A percentile compares a stretch with the other conserved stretches of the same genome.
Evolutionary conservation across 2,113 vertebrate genomes (phyloP).

Genomic region (Tretioscincus oriximinensis): DNA sequence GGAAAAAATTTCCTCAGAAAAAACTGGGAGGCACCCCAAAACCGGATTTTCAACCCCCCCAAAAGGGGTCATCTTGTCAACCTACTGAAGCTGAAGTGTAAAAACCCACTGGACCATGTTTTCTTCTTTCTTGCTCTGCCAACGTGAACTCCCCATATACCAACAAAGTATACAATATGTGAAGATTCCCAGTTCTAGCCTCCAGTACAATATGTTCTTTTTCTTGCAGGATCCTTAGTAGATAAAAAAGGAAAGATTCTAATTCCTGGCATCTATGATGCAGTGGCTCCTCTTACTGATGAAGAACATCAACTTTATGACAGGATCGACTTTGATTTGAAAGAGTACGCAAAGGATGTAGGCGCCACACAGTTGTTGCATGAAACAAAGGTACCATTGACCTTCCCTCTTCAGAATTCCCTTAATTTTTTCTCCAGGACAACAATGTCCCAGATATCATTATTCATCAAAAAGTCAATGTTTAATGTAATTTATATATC

Average conservation of each 20-base stretch:
- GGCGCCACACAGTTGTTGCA: constrained; percentile 81
- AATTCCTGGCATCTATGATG: constrained; percentile 82
- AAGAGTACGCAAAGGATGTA: constrained; percentile 86
- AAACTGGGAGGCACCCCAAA: too few relatives aligned
- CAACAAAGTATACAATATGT: not conserved
- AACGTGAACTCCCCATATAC: not conserved
- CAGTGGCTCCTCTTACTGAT: constrained; percentile 80
- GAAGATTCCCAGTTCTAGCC: not conserved
- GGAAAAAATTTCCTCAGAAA: too few relatives aligned
- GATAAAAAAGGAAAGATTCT: constrained; percentile 84
- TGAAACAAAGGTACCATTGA: constrained; percentile 75
- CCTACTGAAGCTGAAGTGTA: not conserved
- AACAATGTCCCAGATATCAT: not conserved
- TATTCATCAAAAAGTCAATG: too few relatives aligned
- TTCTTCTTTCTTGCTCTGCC: not conserved
- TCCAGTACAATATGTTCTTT: constrained; percentile 14
- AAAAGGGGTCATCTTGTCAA: too few relatives aligned
- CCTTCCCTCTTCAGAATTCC: not conserved
- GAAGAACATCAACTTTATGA: constrained; percentile 86
- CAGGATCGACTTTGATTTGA: constrained; percentile 90
- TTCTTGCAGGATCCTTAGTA: constrained; percentile 77
- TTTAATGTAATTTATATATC: too few relatives aligned
- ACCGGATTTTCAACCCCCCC: too few relatives aligned
- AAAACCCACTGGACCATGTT: not conserved
- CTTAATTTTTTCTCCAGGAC: not conserved